Evolutionary conservation across 2,113 vertebrate species (phyloP), one percentile per base, ranked within the genome.

Genomic region (Urocitellus parryii): DNA sequence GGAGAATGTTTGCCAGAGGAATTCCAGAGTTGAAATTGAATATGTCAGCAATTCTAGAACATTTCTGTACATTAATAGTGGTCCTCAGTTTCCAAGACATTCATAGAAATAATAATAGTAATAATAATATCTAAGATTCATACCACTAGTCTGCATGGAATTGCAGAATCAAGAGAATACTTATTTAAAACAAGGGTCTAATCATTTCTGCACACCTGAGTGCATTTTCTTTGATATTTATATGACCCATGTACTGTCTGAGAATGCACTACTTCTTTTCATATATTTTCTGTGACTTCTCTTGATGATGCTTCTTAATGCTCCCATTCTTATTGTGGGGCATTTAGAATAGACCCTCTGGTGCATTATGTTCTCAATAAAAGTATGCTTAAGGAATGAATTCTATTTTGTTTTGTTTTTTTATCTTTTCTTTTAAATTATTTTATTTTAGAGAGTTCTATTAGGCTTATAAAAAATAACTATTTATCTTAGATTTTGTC

Each of bases 401-500:
- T 79, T 95, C 17, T 86, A 45, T 45, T 45, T 42, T 42, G 42
- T 61, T 34, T 88, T 85, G n/a, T n/a, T 72, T 53, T 53, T 53
- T 53, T 53, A 14, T 16, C 13, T 4, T 53, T 53, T 53, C 13
- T 51, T 53, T 53, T 53, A 14, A 94, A 80, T 79, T 95, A 13
- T 86, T 61, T n/a, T 88, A 88, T 72, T 63, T 25, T 88, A 95
- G 22, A 68, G 5, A 87, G 8, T 53, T 7, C 8, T 88, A 25
- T 65, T 89, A 29, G 3, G 78, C 29, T 63, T 89, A 78, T 29
- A 94, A 79, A 90, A 58, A 29, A 18, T n/a, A 67, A 4, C 0
- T 72, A 37, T 82, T 95, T 85, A 39, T 56, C 56, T 78, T 20
- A 94, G 32, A 77, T 94, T 73, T 70, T 88, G 48, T 29, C 37